Conservation (phyloP, 2,888 invertebrate genomes). For the Hyposoter dolosus region DNA sequence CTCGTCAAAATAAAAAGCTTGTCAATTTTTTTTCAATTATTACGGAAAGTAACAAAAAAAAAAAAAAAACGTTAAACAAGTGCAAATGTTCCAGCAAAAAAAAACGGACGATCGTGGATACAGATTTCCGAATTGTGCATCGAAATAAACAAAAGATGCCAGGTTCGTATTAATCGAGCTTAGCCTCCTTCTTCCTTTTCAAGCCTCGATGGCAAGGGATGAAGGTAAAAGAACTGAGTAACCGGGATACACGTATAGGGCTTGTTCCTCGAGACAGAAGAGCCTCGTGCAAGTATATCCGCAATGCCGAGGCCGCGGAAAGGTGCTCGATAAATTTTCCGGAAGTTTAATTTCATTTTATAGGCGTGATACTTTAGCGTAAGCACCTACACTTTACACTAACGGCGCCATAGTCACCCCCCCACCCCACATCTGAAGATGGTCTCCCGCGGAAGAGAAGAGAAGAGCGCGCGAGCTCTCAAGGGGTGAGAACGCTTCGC, state of each 20-base stretch:
- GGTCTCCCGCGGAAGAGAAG: slow-evolving; percentile 1
- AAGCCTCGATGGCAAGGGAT: not conserved
- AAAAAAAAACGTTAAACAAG: too few relatives aligned
- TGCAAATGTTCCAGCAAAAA: too few relatives aligned
- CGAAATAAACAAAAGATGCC: not conserved
- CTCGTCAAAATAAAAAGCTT: not conserved
- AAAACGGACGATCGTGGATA: too few relatives aligned
- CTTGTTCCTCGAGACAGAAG: slow-evolving; percentile 15
- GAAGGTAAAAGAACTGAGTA: not conserved
- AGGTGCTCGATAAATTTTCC: slow-evolving; percentile 78
- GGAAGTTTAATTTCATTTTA: slow-evolving; percentile 82
- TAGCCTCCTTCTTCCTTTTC: not conserved
- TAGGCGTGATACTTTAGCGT: slow-evolving; percentile 81
- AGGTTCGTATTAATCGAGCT: slow-evolving; percentile 43
- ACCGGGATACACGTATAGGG: slow-evolving; percentile 27
- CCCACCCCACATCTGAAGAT: not conserved
- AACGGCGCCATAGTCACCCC: slow-evolving; percentile 73
- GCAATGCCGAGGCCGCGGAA: slow-evolving; percentile 57
- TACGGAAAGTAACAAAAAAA: not conserved
- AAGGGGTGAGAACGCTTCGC: slow-evolving; percentile 40
- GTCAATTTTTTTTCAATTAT: not conserved
- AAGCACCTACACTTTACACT: slow-evolving; percentile 79
- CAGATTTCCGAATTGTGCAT: not conserved
- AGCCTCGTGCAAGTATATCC: slow-evolving; percentile 54
- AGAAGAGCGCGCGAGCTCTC: slow-evolving; percentile 24